Percentiles rank a stretch among this genome's conserved stretches.
Conservation (phyloP, 92 coral and sea anemone genomes). For the Ricordea florida region DNA sequence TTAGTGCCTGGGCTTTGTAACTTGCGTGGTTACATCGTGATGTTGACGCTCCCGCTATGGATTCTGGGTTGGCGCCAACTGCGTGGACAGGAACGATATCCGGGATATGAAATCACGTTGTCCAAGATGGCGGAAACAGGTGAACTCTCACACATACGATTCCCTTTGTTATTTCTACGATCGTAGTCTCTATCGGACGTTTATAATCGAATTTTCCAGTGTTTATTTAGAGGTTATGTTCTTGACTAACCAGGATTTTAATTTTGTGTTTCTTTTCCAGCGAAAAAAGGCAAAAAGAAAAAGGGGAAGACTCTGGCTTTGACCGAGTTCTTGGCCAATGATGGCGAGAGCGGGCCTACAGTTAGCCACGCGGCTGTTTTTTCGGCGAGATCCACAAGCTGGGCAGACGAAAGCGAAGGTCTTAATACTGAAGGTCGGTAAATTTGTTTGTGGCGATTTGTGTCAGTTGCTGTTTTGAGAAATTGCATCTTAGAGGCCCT, state of each 20-base stretch:
- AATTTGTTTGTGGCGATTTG: neutral
- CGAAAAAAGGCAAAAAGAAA: slow-evolving; percentile 94
- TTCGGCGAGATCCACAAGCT: slow-evolving; percentile 78
- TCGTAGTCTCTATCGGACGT: neutral
- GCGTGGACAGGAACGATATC: slow-evolving; percentile 30
- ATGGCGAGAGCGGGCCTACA: slow-evolving; percentile 67
- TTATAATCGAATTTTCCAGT: neutral
- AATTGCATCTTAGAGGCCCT: neutral
- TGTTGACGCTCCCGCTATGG: too few relatives aligned
- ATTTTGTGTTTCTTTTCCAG: slow-evolving; percentile 24
- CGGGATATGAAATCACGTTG: slow-evolving; percentile 83
- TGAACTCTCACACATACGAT: slow-evolving; percentile 35
- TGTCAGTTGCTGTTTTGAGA: neutral
- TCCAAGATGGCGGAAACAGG: slow-evolving; percentile 99
- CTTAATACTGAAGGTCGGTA: slow-evolving; percentile 82
- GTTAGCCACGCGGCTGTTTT: slow-evolving; percentile 69
- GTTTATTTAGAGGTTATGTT: neutral
- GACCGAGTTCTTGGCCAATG: slow-evolving; percentile 85
- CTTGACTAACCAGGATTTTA: neutral
- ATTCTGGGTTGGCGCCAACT: slow-evolving; percentile 58
- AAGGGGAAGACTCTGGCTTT: slow-evolving; percentile 86
- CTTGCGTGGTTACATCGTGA: too few relatives aligned
- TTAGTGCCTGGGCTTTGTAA: too few relatives aligned
- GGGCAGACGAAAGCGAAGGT: slow-evolving; percentile 98
- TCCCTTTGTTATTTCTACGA: slow-evolving; percentile 20